Evolutionary conservation across 2,797 vertebrate genomes (phyloP), one percentile per base, ranked within the genome.

Genomic region (Myotis myotis): DNA sequence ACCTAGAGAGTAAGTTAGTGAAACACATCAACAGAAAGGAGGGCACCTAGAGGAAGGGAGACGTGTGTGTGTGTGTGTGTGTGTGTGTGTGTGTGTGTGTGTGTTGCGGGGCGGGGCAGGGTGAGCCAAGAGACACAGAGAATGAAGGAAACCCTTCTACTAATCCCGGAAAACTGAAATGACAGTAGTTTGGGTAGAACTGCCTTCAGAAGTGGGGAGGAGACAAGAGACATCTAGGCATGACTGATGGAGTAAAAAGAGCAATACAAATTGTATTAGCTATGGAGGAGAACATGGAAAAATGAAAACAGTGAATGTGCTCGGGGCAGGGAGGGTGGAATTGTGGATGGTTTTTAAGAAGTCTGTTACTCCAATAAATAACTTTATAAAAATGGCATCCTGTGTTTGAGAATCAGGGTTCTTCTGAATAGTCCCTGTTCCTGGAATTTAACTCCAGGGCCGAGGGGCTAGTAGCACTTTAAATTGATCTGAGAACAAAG

Each of bases 401-500:
- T 90, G 76, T 85, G 57, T 88, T 60, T 62, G 93, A 89, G 89
- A 93, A 86, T 87, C 74, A 30, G 53, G 51, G 88, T 94, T 89
- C 90, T 20, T 82, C 79, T 91, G 89, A 51, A 55, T 79, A 71
- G 62, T 87, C 55, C 74, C 49, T 4, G 20, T 87, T 96, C 64
- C 60, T 75, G 74, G 82, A 94, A 86, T 80, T 44, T 51, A 25
- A 93, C 60, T 94, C 88, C 88, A 55, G 66, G 82, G 95, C 95
- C n/a, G 19, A 23, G 79, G 86, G 91, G 81, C 85, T 92, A 80
- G 89, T 76, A 60, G 53, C 36, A 38, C 70, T 93, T 96, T 92
- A 89, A 88, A 89, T n/a, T 74, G 80, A 87, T 70, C 83, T 13
- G 75, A 92, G 78, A 96, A 96, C 92, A 96, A 96, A 96, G 95